These are phyloP conservation scores for Plagodis dolabraria DNA, from an alignment of 2,888 invertebrate genomes.

Conservation along the genomic window DNA sequence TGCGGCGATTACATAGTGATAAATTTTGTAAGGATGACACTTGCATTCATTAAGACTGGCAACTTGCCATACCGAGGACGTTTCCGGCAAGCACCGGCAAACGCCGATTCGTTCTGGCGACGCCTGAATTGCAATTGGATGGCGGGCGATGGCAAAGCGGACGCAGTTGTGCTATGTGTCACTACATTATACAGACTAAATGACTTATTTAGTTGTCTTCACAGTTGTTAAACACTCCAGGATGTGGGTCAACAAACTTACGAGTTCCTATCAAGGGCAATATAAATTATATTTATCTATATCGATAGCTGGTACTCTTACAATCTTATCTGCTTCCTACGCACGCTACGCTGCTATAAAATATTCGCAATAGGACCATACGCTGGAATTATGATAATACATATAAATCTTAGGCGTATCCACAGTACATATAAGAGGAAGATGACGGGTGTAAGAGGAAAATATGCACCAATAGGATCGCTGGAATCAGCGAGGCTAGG, in stretches of 20 bases:
- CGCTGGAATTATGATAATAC: not conserved
- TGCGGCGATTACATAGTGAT: conserved; percentile 49
- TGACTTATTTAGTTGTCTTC: conserved; percentile 6
- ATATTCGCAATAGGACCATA: conserved; percentile 18
- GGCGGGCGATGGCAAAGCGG: conserved; percentile 47
- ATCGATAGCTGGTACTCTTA: conserved; percentile 58
- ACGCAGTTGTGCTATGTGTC: conserved; percentile 68
- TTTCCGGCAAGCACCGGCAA: conserved; percentile 71
- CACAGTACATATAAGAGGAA: no score
- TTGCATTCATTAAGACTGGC: conserved; percentile 69
- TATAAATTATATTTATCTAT: conserved; percentile 44
- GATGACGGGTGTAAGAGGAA: no score
- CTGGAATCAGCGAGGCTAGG: no score
- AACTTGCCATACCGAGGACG: conserved; percentile 69
- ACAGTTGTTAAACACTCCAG: conserved; percentile 2
- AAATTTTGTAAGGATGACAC: conserved; percentile 60
- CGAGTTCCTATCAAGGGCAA: conserved; percentile 60
- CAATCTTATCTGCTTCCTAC: conserved; percentile 68
- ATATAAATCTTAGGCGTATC: no score
- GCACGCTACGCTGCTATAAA: conserved; percentile 58
- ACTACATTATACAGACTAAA: conserved; percentile 47
- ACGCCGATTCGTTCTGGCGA: conserved; percentile 69
- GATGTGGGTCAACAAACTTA: conserved; percentile 59
- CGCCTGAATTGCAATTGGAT: conserved; percentile 69
- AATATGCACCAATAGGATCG: no score